phyloP scores from a whole-genome alignment of 2,888 invertebrate species.

The Cantharis flavilabris region DNA sequence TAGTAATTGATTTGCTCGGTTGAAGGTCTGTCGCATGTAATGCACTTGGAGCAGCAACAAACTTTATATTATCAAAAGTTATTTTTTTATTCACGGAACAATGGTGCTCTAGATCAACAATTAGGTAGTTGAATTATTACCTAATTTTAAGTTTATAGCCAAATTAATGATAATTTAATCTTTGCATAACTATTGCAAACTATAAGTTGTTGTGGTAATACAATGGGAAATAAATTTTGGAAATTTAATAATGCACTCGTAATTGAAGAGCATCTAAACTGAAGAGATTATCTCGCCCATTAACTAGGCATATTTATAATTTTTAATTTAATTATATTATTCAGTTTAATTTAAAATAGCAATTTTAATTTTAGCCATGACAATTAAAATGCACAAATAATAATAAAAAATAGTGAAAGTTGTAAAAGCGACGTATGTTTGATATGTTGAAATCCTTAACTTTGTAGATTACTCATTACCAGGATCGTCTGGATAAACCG shows the following conservation, averaged over 20 bases:
- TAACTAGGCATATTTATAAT: too few species aligned
- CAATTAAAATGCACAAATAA: too few species aligned
- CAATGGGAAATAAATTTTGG: not conserved
- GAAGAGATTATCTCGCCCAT: too few species aligned
- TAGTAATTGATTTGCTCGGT: not conserved
- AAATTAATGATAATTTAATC: not conserved
- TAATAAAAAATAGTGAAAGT: too few species aligned
- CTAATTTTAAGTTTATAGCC: not conserved
- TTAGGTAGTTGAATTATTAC: not conserved
- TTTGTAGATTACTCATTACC: too few species aligned
- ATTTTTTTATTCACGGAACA: not conserved
- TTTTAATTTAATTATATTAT: too few species aligned
- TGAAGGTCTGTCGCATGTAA: not conserved
- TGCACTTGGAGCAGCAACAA: not conserved
- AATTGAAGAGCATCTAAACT: not conserved
- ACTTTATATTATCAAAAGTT: not conserved
- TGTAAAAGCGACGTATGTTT: too few species aligned
- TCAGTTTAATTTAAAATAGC: too few species aligned
- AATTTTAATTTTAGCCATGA: too few species aligned
- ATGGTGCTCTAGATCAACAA: not conserved
- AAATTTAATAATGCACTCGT: not conserved
- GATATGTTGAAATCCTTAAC: too few species aligned
- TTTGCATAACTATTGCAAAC: not conserved
- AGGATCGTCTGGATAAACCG: too few species aligned
- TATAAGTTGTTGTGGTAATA: not conserved